These are phyloP conservation scores for Neolamprologus sp. DNA, from an alignment of 2,113 vertebrate species.

Conservation along the genomic window DNA sequence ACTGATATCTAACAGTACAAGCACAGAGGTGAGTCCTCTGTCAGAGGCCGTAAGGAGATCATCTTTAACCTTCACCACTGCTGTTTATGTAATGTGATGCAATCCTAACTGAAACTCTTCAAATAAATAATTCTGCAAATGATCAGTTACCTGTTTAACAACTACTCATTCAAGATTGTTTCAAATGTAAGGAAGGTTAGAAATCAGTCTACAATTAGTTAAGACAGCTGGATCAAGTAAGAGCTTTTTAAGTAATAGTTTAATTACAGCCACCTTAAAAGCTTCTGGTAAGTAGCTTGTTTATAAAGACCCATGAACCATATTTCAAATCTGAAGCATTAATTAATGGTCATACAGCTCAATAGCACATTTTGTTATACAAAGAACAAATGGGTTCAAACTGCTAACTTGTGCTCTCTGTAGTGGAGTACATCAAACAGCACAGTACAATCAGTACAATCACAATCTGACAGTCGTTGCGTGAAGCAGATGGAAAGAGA, in stretches of 20 bases:
- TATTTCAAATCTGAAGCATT: background rate
- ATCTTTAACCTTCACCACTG: background rate
- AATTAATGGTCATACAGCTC: background rate
- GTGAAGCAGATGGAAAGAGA: background rate
- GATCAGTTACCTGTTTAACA: background rate
- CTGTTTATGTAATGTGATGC: background rate
- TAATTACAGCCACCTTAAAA: background rate
- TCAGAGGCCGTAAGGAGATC: background rate
- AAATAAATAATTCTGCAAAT: background rate
- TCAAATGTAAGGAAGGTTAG: background rate
- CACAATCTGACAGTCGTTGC: background rate
- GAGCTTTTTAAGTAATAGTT: background rate
- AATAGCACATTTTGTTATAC: background rate
- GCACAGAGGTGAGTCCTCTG: background rate
- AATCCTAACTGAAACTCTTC: background rate
- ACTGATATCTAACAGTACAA: background rate
- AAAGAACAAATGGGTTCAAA: background rate
- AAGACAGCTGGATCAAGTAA: background rate
- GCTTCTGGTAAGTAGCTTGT: background rate
- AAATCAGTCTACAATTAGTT: background rate
- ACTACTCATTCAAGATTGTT: background rate
- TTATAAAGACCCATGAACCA: background rate
- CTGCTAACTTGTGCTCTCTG: background rate
- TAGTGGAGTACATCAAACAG: background rate
- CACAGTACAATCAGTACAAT: background rate